Conservation (phyloP, 2,797 vertebrate genomes). For the Setipinna tenuifilis region DNA sequence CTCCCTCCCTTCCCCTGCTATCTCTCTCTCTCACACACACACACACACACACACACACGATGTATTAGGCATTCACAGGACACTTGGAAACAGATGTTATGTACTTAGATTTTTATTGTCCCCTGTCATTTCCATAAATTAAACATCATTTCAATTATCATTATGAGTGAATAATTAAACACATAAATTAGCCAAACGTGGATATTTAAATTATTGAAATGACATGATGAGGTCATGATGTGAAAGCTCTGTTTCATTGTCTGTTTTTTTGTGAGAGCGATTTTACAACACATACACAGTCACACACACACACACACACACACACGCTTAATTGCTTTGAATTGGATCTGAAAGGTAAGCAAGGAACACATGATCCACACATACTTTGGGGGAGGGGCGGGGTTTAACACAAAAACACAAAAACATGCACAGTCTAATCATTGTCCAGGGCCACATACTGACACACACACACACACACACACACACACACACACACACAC, state of each 20-base stretch:
- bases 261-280: slow-evolving; percentile 30
- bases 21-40: no score
- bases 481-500: not conserved
- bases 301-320: not conserved
- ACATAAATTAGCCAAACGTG: slow-evolving; percentile 56
- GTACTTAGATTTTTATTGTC: slow-evolving; percentile 50
- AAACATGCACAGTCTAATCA: no score
- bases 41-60: slow-evolving; percentile 12
- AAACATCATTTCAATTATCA: slow-evolving; percentile 66
- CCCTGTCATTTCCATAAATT: slow-evolving; percentile 55
- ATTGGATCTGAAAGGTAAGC: no score
- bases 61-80: not conserved
- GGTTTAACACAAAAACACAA: no score
- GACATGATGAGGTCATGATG: not conserved
- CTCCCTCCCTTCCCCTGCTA: no score
- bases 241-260: slow-evolving; percentile 61
- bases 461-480: not conserved
- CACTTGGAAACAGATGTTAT: slow-evolving; percentile 10
- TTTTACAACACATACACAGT: slow-evolving; percentile 22
- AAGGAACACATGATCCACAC: no score
- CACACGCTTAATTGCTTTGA: no score
- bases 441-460: no score
- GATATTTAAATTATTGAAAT: slow-evolving; percentile 29
- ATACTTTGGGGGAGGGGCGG: no score
- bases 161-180: slow-evolving; percentile 65